Conservation (phyloP, 2,113 vertebrate species). For the Dendropsophus ebraccatus region DNA sequence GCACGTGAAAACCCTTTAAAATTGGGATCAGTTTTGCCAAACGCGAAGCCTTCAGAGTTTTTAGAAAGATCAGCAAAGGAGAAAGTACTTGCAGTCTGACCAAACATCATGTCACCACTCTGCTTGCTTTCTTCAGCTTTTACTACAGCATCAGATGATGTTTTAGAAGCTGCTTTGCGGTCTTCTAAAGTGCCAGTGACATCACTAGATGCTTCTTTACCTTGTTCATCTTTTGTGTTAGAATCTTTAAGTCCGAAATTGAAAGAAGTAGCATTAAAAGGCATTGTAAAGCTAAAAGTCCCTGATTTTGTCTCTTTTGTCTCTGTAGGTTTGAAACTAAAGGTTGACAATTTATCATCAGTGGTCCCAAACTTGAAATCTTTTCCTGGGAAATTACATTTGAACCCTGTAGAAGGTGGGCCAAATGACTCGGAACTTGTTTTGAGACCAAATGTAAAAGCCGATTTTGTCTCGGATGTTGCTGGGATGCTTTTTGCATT, state of each 20-base stretch:
- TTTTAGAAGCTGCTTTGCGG: constrained; percentile 72
- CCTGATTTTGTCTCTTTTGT: constrained; percentile 71
- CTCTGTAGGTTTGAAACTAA: constrained; percentile 75
- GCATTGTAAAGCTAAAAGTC: constrained; percentile 83
- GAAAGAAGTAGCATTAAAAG: constrained; percentile 73
- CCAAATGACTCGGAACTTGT: constrained; percentile 68
- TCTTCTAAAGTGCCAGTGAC: constrained; percentile 79
- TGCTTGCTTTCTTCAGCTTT: constrained; percentile 61
- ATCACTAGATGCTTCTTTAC: constrained; percentile 68
- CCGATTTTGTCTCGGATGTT: constrained; percentile 41
- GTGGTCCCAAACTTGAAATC: constrained; percentile 81
- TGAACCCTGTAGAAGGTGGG: constrained; percentile 76
- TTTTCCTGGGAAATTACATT: constrained; percentile 72
- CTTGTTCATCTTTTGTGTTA: constrained; percentile 65
- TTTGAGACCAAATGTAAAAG: constrained; percentile 74
- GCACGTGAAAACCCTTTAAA: constrained; percentile 88
- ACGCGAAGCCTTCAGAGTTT: constrained; percentile 79
- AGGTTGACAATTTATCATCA: constrained; percentile 72
- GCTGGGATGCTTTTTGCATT: constrained; percentile 64
- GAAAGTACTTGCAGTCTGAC: constrained; percentile 74
- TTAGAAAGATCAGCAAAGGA: constrained; percentile 92
- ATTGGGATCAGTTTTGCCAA: constrained; percentile 82
- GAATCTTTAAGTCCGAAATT: constrained; percentile 88
- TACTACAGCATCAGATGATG: constrained; percentile 56
- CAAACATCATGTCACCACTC: constrained; percentile 77